Evolutionary conservation across 64 coral and sea anemone genomes (phyloP), one percentile per base, ranked within the genome.

Genomic region (Pocillopora verrucosa): DNA sequence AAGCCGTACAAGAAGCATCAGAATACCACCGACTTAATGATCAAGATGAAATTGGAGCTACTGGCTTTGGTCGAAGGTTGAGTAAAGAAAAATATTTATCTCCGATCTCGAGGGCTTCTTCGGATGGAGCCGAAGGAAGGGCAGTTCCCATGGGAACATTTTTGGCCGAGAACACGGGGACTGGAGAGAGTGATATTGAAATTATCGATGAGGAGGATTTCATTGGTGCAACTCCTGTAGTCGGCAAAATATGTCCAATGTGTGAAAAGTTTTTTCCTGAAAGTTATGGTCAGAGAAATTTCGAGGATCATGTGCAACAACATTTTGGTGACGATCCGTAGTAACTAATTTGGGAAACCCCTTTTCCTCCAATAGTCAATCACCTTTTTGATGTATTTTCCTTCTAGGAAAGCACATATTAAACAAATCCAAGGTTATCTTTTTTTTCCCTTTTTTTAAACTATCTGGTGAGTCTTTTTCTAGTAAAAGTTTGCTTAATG

Each of bases 181-280:
- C 77, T 64, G 89, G 80, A 20, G 80, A 84, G 24, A 76, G 73
- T 16, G 80, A 84, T 65, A 74, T 84, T 41, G 89, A 56, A 36
- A 58, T 91, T 19, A 84, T 84, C 19, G 80, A 91, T 20, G 89
- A 91, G 36, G 80, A 62, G 2, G 80, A 60, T 24, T 72, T 75
- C 19, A 13, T 56, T 6, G 89, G 89, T 5, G 73, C 60, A 17
- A 61, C 24, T 51, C 34, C 58, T 62, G 34, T 65, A 12, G 36
- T 59, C 11, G 80, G 70, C 4, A 91, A 85, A 91, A 12, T 61
- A 20, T 91, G 89, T 22, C 89, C 89, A 0, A 59, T 91, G n/a
- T 91, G 89, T 35, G 80, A 64, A 22, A 16, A 35, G 14, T 82
- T 84, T 16, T 91, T 75, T 58, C 59, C 89, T 2, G 56, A 58